These are phyloP conservation scores for Antennarius maculatus DNA, from an alignment of 2,797 vertebrate species.

Conservation along the genomic window DNA sequence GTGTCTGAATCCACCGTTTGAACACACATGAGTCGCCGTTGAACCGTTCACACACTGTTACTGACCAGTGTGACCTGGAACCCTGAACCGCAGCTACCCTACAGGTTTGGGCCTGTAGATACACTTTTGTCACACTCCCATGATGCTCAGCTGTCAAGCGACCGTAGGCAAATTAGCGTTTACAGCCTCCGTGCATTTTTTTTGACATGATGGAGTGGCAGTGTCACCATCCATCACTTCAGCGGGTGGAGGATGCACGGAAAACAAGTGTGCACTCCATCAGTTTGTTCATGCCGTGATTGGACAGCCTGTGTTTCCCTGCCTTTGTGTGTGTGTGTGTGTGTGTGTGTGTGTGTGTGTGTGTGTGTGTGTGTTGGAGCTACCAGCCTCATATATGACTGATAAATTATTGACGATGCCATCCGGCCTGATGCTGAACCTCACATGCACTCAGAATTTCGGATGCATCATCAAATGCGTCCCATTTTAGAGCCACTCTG, in stretches of 20 bases:
- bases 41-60: not conserved
- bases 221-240: conserved; percentile 51
- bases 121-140: no score
- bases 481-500: conserved; percentile 54
- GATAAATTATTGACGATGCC: conserved; percentile 63
- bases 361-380: conserved; percentile 19
- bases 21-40: no score
- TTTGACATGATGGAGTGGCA: conserved; percentile 18
- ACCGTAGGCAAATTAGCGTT: conserved; percentile 30
- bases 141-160: conserved; percentile 13
- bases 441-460: conserved; percentile 59
- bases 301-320: not conserved
- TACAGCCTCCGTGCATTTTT: conserved; percentile 52
- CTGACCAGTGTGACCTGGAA: no score
- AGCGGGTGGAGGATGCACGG: not conserved
- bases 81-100: no score
- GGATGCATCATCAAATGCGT: conserved; percentile 64
- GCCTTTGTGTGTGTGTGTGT: no score
- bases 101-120: no score
- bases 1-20: no score
- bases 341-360: no score
- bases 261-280: conserved; percentile 4
- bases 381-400: conserved; percentile 43
- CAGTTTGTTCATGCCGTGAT: not conserved
- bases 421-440: conserved; percentile 53